Evolutionary conservation across 2,797 vertebrate species (phyloP).

Genomic region (Sphaeramia orbicularis): DNA sequence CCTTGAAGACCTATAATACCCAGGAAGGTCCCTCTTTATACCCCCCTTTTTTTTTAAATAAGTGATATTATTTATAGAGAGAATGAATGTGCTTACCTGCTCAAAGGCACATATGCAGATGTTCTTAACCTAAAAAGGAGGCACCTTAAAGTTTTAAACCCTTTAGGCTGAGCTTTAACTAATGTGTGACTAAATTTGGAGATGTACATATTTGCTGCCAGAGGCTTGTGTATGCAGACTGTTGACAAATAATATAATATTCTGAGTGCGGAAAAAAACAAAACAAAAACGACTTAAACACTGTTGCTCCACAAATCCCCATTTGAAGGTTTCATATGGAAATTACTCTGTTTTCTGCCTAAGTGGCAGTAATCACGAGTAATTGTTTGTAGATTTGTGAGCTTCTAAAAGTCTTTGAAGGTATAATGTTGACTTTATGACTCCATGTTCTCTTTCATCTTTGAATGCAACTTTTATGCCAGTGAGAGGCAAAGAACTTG

Average conservation of each 20-base stretch:
- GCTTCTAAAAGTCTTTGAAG: conserved; percentile 62
- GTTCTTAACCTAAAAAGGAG: conserved; percentile 51
- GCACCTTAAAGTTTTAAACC: conserved; percentile 61
- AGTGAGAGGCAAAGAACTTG: conserved; percentile 34
- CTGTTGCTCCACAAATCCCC: conserved; percentile 38
- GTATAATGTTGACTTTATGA: conserved; percentile 42
- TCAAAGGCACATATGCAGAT: conserved; percentile 34
- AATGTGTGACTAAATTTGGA: conserved; percentile 72
- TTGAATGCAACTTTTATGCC: conserved; percentile 24
- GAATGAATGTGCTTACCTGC: conserved; percentile 10
- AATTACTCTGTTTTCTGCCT: conserved; percentile 49
- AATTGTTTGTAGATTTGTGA: conserved; percentile 64
- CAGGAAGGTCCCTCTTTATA: conserved; percentile 41
- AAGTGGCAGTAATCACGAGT: conserved; percentile 59
- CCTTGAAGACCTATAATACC: conserved; percentile 69
- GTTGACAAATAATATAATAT: conserved; percentile 50
- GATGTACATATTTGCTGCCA: conserved; percentile 54
- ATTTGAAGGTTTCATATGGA: conserved; percentile 44
- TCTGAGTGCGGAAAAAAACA: conserved; percentile 25
- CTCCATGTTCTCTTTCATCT: conserved; percentile 65
- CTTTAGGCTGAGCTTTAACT: conserved; percentile 70
- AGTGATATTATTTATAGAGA: conserved; percentile 51
- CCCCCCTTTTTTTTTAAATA: conserved; percentile 1
- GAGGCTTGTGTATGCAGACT: conserved; percentile 50
- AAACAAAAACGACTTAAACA: conserved; percentile 58